Conservation (phyloP, 2,113 vertebrate species). For the Prietella phreatophila region DNA sequence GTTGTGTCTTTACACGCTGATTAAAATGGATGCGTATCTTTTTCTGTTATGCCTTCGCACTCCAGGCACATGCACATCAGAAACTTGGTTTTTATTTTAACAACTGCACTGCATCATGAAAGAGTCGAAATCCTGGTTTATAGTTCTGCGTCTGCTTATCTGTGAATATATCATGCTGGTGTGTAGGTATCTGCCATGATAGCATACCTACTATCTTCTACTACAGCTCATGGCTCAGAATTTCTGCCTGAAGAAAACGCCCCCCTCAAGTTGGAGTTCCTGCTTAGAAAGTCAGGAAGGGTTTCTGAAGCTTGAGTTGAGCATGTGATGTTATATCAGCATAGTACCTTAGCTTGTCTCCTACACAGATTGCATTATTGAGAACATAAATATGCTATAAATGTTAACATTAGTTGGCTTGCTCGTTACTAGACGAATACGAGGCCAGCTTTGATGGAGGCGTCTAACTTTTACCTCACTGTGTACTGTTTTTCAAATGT, state of each 20-base stretch:
- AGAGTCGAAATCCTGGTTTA: slow-evolving; percentile 41
- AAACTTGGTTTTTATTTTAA: slow-evolving; percentile 44
- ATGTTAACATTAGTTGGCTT: background rate
- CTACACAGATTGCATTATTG: background rate
- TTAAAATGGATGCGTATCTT: background rate
- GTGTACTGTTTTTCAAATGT: too few relatives aligned
- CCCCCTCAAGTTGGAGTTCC: background rate
- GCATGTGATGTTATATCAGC: background rate
- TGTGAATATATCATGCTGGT: background rate
- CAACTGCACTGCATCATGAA: slow-evolving; percentile 48
- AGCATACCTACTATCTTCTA: background rate
- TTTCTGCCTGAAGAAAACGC: background rate
- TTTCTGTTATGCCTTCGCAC: background rate
- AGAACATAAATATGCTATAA: background rate
- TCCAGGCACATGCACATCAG: slow-evolving; percentile 1
- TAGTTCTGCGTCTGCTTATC: background rate
- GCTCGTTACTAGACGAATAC: background rate
- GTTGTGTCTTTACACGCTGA: background rate
- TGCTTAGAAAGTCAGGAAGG: background rate
- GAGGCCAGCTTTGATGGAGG: background rate
- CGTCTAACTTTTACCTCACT: background rate
- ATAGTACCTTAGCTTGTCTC: background rate
- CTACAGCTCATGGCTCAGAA: background rate
- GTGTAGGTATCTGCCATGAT: background rate
- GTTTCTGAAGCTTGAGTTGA: background rate